phyloP scores from a whole-genome alignment of 1,140 invertebrate genomes.

The Apis laboriosa region DNA sequence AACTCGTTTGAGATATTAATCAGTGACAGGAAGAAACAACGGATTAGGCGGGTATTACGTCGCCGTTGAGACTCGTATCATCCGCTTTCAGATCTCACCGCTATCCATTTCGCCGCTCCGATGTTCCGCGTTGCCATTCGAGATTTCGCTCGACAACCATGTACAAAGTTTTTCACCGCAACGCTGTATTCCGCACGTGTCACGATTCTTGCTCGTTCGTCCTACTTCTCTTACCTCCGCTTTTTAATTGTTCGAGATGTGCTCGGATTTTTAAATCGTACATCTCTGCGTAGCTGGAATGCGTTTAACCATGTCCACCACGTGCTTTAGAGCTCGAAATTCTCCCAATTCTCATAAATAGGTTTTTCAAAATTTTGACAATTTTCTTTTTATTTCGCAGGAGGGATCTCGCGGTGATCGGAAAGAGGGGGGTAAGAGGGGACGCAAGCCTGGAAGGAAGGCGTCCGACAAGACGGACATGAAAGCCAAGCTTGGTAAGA shows the following conservation, averaged over 20 bases:
- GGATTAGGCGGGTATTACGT: conserved; percentile 47
- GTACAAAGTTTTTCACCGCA: background rate
- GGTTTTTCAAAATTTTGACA: background rate
- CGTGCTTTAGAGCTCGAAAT: background rate
- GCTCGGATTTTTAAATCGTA: background rate
- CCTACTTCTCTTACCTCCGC: no score
- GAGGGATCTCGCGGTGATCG: conserved; percentile 83
- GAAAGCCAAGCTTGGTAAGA: conserved; percentile 93
- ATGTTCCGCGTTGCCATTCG: background rate
- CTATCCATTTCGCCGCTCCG: background rate
- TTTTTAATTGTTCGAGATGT: background rate
- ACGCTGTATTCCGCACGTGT: background rate
- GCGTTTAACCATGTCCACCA: no score
- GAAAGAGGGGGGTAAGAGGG: conserved; percentile 91
- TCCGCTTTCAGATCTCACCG: background rate
- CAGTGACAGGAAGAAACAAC: conserved; percentile 40
- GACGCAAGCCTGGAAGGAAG: conserved; percentile 93
- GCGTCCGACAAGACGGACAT: conserved; percentile 95
- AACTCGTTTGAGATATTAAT: conserved; percentile 61
- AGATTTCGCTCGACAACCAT: background rate
- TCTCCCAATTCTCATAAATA: background rate
- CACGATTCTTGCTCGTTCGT: background rate
- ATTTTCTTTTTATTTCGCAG: conserved; percentile 72
- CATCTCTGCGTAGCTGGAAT: no score
- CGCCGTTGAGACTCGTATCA: conserved; percentile 4